A percentile compares a stretch with the other conserved stretches of the same genome.
These are phyloP conservation scores for Darevskia mixta DNA, from an alignment of 2,797 vertebrate species.

Conservation along the genomic window DNA sequence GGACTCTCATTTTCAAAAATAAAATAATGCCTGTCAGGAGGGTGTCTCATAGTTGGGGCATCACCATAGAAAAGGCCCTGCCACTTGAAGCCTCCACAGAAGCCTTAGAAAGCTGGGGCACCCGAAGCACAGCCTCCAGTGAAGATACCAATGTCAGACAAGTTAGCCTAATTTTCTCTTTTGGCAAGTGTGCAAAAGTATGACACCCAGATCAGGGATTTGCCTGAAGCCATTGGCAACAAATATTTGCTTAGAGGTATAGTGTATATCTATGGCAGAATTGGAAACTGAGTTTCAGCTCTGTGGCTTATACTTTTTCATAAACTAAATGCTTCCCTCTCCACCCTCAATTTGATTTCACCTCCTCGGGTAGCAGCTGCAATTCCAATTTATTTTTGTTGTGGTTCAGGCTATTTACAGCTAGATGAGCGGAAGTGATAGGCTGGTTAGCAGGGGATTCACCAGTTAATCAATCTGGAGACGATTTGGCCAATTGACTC, in stretches of 20 bases:
- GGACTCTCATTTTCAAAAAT: no score
- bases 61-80: not conserved
- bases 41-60: not conserved
- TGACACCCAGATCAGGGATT: not conserved
- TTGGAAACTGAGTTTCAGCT: not conserved
- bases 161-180: not conserved
- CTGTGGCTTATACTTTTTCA: slow-evolving; percentile 31
- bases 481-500: slow-evolving; percentile 71
- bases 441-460: slow-evolving; percentile 47
- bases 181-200: not conserved
- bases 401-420: slow-evolving; percentile 53
- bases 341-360: not conserved
- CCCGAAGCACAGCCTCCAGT: not conserved
- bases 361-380: slow-evolving; percentile 17
- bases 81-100: not conserved
- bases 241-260: not conserved
- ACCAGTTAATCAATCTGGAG: slow-evolving; percentile 62
- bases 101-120: not conserved
- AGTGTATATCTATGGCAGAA: not conserved
- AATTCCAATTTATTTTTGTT: slow-evolving; percentile 24
- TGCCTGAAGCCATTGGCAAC: not conserved
- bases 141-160: not conserved
- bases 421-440: slow-evolving; percentile 39
- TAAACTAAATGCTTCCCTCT: slow-evolving; percentile 8
- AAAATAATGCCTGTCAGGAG: not conserved